phyloP scores from a whole-genome alignment of 2,113 vertebrate genomes.

The Myodes glareolus region DNA sequence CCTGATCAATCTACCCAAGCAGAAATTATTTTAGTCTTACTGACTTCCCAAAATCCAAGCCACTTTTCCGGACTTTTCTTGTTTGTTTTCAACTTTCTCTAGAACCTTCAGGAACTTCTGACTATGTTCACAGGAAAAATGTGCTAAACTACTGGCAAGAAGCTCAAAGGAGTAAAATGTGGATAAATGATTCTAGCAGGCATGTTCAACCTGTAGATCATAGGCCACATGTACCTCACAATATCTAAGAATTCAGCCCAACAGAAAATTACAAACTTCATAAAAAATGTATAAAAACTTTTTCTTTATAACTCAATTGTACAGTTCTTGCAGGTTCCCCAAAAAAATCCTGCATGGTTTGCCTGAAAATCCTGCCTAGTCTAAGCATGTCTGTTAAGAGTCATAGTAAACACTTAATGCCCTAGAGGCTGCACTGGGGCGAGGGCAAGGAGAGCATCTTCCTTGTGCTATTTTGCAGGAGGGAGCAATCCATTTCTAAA shows the following conservation, averaged over 20 bases:
- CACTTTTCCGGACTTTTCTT: not conserved
- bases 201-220: not conserved
- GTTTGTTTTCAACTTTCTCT: slow-evolving; percentile 7
- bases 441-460: not conserved
- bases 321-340: no score
- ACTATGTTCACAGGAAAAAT: not conserved
- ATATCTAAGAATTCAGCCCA: not conserved
- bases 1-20: not conserved
- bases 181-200: not conserved
- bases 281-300: not conserved
- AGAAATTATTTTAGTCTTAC: slow-evolving; percentile 15
- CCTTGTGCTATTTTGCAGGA: not conserved
- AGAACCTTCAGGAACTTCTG: not conserved
- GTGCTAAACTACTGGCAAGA: slow-evolving; percentile 2
- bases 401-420: not conserved
- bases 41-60: slow-evolving; percentile 14
- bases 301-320: not conserved
- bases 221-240: not conserved
- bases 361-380: no score
- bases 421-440: not conserved
- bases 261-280: not conserved
- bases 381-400: not conserved
- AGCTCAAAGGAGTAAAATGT: not conserved
- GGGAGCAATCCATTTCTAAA: not conserved
- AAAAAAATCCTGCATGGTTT: no score